These are phyloP conservation scores for Beris chalybata DNA, from an alignment of 2,888 invertebrate genomes.

Conservation along the genomic window DNA sequence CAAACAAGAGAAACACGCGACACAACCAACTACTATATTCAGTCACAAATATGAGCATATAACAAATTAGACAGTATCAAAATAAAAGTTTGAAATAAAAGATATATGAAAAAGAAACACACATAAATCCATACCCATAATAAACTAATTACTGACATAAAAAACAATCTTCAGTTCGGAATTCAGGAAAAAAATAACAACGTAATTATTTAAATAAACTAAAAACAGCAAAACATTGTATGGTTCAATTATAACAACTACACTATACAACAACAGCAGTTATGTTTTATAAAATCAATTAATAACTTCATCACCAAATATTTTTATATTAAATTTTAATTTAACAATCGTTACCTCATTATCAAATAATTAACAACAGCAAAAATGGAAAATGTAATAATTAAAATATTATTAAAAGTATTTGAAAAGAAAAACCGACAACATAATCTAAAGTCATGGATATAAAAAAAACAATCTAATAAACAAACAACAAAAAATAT, in stretches of 20 bases:
- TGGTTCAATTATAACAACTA: too few species aligned
- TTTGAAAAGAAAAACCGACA: background rate
- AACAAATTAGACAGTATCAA: too few species aligned
- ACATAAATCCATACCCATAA: too few species aligned
- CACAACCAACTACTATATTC: too few species aligned
- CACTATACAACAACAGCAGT: background rate
- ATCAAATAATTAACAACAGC: slow-evolving; percentile 17
- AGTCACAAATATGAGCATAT: too few species aligned
- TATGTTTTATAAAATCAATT: background rate
- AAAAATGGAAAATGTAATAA: slow-evolving; percentile 3
- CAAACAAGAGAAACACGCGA: too few species aligned
- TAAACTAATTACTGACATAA: too few species aligned
- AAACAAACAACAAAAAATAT: too few species aligned
- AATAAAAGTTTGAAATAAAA: too few species aligned
- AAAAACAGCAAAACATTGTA: background rate
- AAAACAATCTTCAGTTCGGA: too few species aligned
- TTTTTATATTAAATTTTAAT: slow-evolving; percentile 24
- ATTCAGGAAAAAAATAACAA: background rate
- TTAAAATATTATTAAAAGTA: background rate
- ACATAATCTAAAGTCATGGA: background rate
- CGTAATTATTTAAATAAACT: background rate
- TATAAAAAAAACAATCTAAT: too few species aligned
- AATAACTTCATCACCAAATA: slow-evolving; percentile 23
- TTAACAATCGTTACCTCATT: slow-evolving; percentile 29
- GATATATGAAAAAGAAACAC: too few species aligned